Evolutionary conservation across 2,888 invertebrate genomes (phyloP).

Genomic region (Thysanoteuthis rhombus): DNA sequence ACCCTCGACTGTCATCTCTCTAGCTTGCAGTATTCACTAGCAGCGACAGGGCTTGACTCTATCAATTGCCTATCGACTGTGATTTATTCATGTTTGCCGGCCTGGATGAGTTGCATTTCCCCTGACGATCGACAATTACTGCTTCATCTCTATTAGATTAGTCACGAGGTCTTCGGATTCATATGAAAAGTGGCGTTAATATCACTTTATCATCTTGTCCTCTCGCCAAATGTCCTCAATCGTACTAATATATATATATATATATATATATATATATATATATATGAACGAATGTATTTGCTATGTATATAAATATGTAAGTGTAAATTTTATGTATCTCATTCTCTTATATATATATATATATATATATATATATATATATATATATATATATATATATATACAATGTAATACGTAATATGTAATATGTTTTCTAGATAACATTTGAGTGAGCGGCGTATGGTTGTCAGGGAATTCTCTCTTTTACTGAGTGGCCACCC

Average conservation of each 20-base stretch:
- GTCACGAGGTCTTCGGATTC: neutral
- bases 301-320: neutral
- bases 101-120: neutral
- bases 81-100: neutral
- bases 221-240: neutral
- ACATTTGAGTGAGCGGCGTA: no score
- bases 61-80: conserved; percentile 12
- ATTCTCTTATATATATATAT: neutral
- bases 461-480: no score
- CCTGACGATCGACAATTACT: neutral
- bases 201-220: neutral
- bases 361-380: neutral
- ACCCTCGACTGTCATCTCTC: neutral
- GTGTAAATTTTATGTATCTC: no score
- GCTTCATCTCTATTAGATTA: neutral
- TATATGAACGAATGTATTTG: no score
- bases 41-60: no score
- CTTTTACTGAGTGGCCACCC: no score
- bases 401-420: no score
- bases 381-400: neutral
- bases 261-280: neutral
- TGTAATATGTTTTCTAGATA: no score
- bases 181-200: neutral
- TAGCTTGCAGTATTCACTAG: no score
- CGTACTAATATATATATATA: neutral